Evolutionary conservation across 1,140 invertebrate genomes (phyloP).

Genomic region (Heliconius congener): DNA sequence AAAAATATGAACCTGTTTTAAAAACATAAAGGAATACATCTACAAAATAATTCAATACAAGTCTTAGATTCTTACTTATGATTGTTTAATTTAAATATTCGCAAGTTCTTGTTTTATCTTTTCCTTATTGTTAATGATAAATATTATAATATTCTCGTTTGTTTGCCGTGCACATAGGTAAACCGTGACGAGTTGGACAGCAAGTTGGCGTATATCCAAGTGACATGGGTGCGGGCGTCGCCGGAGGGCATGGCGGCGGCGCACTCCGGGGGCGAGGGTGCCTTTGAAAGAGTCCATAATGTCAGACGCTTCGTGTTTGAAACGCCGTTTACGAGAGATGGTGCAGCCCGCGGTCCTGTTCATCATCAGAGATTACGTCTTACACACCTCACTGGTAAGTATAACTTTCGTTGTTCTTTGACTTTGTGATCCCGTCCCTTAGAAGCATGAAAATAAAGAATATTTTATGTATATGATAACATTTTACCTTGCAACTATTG

Average conservation of each 20-base stretch:
- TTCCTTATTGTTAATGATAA: neutral
- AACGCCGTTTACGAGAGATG: constrained; percentile 94
- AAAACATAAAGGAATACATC: neutral
- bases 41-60: neutral
- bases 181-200: constrained; percentile 88
- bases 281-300: constrained; percentile 88
- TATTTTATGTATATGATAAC: too few species aligned
- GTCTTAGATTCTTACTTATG: neutral
- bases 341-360: constrained; percentile 89
- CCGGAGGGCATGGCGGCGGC: constrained; percentile 66
- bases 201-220: constrained; percentile 94
- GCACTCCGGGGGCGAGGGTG: constrained; percentile 46
- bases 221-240: constrained; percentile 86
- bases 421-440: too few species aligned
- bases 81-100: neutral
- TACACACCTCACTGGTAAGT: constrained; percentile 90
- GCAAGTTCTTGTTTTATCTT: neutral
- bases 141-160: neutral
- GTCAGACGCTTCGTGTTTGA: constrained; percentile 94
- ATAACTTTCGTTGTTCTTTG: too few species aligned
- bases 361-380: constrained; percentile 94
- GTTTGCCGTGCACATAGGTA: constrained; percentile 83
- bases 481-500: too few species aligned
- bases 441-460: too few species aligned
- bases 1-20: neutral